Percentiles rank a stretch among this genome's conserved stretches.
phyloP scores from a whole-genome alignment of 1,140 invertebrate genomes.

The Cardiocondyla obscurior region DNA sequence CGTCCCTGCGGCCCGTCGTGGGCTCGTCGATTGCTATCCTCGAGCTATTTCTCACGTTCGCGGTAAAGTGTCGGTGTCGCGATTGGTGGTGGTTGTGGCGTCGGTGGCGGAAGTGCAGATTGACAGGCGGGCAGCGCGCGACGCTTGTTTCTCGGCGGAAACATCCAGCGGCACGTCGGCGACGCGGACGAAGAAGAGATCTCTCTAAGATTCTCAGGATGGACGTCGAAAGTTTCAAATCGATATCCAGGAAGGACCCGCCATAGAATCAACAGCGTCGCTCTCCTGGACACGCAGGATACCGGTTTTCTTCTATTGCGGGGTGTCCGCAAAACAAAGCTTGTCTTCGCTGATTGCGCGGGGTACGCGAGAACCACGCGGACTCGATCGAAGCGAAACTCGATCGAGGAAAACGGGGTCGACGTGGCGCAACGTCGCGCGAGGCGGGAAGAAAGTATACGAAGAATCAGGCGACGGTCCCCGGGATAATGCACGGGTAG shows the following conservation, averaged over 20 bases:
- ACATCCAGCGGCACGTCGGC: not conserved
- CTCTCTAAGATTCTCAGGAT: not conserved
- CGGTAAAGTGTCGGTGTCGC: conserved; percentile 31
- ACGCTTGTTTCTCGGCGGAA: not conserved
- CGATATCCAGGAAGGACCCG: conserved; percentile 58
- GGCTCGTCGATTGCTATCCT: conserved; percentile 6
- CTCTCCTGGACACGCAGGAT: conserved; percentile 27
- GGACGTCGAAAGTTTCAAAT: not conserved
- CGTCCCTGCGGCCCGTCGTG: not conserved
- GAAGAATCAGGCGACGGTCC: conserved; percentile 2
- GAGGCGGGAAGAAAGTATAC: not conserved
- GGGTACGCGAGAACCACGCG: not conserved
- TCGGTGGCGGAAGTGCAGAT: conserved; percentile 33
- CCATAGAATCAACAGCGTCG: conserved; percentile 29
- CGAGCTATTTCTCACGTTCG: conserved; percentile 5
- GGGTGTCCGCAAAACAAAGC: not conserved
- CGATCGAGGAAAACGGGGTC: conserved; percentile 11
- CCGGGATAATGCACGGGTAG: not conserved
- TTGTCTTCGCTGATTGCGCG: not conserved
- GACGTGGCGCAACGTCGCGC: not conserved
- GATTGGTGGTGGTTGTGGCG: conserved; percentile 63
- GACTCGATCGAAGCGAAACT: conserved; percentile 32
- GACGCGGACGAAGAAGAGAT: not conserved
- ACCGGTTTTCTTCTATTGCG: conserved; percentile 57
- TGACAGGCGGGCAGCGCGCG: not conserved